Evolutionary conservation across 2,888 invertebrate species (phyloP), one percentile per base, ranked within the genome.

Genomic region (Nomada fabriciana): DNA sequence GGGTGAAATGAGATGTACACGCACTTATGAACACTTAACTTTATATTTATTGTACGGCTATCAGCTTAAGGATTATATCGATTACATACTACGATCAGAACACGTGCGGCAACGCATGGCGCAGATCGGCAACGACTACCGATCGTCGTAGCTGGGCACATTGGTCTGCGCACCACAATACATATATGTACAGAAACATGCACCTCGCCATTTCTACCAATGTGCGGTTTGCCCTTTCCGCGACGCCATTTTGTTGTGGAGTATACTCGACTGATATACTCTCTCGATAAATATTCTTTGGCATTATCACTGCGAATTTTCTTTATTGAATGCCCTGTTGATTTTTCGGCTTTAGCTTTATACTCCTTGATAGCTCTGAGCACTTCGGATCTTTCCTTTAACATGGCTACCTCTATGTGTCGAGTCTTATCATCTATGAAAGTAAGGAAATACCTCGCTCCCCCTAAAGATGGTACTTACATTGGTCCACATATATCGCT

Each of bases 201-300:
- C 84, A 80, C 3, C 89, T 65, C 7, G 90, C 89, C 67, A 83
- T 85, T 53, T 91, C 90, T 2, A 91, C 85, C 0, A 92, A 42
- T 0, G 90, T 92, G 1, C 89, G 60, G 47, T 91, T 92, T 11
- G 86, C 65, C n/a, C 90, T 57, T 67, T 93, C 91, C 0, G 90
- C 84, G 9, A 86, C 80, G 3, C 89, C 90, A 83, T 91, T 92
- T 61, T 90, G 87, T 61, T 91, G 82, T 2, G 90, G 90, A 2
- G 84, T 90, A 57, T 91, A 86, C 1, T 88, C 82, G 0, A 88
- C 77, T 0, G 87, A 86, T 0, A 80, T 85, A 85, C 36, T 81
- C 77, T 0, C 57, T 55, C 47, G 73, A 85, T 15, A 77, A 50
- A 53, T 82, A 87, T 74, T 85, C 86, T 18, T 55, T 76, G 1